These are phyloP conservation scores for Noctua pronuba DNA, from an alignment of 2,888 invertebrate genomes.

Conservation along the genomic window DNA sequence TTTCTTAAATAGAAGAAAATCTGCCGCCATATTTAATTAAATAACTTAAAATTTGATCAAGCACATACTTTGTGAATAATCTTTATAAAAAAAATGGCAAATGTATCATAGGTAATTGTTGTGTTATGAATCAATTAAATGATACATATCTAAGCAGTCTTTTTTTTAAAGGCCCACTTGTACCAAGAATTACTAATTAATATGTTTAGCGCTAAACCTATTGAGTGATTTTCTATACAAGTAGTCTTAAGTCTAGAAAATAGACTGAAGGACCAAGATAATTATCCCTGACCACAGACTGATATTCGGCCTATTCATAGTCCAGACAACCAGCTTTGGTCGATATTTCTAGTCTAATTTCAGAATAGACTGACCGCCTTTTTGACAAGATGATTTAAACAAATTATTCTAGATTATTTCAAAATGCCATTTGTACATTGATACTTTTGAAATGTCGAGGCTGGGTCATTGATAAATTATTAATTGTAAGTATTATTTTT, in stretches of 20 bases:
- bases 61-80: neutral
- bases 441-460: neutral
- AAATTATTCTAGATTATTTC: neutral
- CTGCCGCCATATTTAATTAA: neutral
- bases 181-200: neutral
- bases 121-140: neutral
- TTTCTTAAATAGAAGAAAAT: neutral
- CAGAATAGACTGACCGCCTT: slow-evolving; percentile 1
- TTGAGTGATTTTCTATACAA: neutral
- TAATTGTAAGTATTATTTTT: neutral
- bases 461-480: neutral
- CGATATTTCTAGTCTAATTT: slow-evolving; percentile 30
- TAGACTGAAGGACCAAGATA: neutral
- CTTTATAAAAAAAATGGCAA: neutral
- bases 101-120: neutral
- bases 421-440: neutral
- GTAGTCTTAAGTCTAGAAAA: neutral
- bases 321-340: neutral
- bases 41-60: neutral
- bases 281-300: no score
- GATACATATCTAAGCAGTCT: neutral
- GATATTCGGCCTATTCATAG: slow-evolving; percentile 3
- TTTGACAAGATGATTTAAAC: neutral
- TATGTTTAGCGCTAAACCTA: neutral
- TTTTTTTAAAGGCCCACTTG: neutral